Evolutionary conservation across 2,888 invertebrate species (phyloP), one percentile per base, ranked within the genome.

Genomic region (Linnaemya vulpina): DNA sequence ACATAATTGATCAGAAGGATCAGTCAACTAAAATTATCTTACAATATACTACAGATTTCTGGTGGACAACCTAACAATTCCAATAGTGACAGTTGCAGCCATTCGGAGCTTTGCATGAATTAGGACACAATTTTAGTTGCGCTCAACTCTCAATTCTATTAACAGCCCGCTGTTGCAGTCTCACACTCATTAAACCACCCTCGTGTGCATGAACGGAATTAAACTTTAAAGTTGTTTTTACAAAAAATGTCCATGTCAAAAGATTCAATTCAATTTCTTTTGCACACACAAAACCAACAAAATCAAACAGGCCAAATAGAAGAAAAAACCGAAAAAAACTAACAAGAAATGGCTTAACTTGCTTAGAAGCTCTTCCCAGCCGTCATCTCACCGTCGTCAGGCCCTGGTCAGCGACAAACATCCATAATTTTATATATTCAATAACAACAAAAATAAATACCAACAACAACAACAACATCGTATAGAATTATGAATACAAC

Each of bases 231-330:
- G 10, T 63, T 40, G 55, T 30, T 25, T 22, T 5, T n/a, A 22
- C 51, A 40, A 55, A 13, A 53, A 55, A 71, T 15, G 51, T 20
- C 35, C 63, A 82, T 74, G 67, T 82, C 75, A 82, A 75, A 76
- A 76, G 71, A 82, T 71, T 71, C 70, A 82, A 79, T 84, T 84
- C 49, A 84, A 84, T 84, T 79, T 79, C 70, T 79, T 53, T 53
- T 63, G 22, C 25, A 73, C 53, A 73, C 53, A 77, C 62, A 82
- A 62, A 75, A 67, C 49, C 80, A 73, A 49, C 67, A 65, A 74
- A 65, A 67, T 58, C 49, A 70, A 75, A 75, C 70, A 30, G 25
- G n/a, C 46, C 55, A 51, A 76, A 62, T 62, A 38, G 15, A 17
- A 35, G 10, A 46, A 30, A 55, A 55, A 51, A 63, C n/a, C 3